Conservation (phyloP, 2,888 invertebrate species). For the Platycheirus rosarum region DNA sequence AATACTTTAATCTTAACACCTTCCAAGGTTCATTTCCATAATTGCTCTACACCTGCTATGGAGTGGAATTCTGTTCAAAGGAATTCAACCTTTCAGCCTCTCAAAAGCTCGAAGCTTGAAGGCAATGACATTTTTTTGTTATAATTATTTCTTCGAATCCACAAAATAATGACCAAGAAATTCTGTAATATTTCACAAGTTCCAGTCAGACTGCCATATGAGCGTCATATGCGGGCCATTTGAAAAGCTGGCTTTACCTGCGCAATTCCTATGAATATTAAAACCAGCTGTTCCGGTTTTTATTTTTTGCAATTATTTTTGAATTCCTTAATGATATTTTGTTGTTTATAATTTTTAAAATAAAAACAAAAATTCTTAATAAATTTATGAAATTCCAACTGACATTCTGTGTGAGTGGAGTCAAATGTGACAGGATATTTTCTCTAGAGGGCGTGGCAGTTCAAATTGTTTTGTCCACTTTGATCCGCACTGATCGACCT, state of each 20-base stretch:
- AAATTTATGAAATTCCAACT: constrained; percentile 61
- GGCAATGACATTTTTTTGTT: constrained; percentile 28
- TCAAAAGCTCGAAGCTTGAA: too few relatives aligned
- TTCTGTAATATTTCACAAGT: constrained; percentile 49
- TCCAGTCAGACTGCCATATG: constrained; percentile 6
- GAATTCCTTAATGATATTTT: too few relatives aligned
- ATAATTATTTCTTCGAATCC: constrained; percentile 45
- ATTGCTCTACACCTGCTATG: constrained; percentile 37
- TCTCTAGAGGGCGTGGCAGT: constrained; percentile 26
- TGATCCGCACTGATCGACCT: constrained; percentile 59
- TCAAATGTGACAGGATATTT: constrained; percentile 35
- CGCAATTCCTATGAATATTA: constrained; percentile 36
- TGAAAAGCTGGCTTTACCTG: constrained; percentile 52
- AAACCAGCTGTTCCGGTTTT: constrained; percentile 69
- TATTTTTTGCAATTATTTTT: not conserved
- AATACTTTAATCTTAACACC: constrained; percentile 41
- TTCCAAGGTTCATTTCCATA: constrained; percentile 51
- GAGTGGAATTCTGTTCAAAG: constrained; percentile 30
- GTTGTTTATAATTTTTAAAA: constrained; percentile 34
- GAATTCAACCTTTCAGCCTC: constrained; percentile 35
- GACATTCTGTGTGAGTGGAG: constrained; percentile 42
- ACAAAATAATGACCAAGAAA: constrained; percentile 48
- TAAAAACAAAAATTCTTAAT: too few relatives aligned
- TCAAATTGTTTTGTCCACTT: constrained; percentile 10
- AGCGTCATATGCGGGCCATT: constrained; percentile 55